These are phyloP conservation scores for Actinia equina DNA, from an alignment of 64 coral and sea anemone species.

Conservation along the genomic window DNA sequence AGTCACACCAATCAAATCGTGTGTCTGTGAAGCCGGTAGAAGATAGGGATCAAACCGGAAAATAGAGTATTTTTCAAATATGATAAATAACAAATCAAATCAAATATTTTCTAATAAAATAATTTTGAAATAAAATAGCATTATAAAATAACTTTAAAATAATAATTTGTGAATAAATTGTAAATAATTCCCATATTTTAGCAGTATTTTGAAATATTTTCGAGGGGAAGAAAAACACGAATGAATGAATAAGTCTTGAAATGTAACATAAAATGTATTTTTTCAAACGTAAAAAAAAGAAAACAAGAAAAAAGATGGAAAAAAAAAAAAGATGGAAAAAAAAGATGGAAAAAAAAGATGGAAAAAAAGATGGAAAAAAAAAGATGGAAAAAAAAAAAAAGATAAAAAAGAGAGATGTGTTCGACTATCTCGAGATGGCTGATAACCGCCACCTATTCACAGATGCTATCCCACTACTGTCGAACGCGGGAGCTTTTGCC, in stretches of 20 bases:
- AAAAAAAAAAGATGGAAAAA: background rate
- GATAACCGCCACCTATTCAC: conserved; percentile 31
- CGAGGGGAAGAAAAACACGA: background rate
- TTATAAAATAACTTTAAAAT: too few species aligned
- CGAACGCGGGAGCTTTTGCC: conserved; percentile 44
- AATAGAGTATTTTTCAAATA: background rate
- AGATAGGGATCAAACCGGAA: conserved; percentile 3
- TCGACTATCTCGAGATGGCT: conserved; percentile 29
- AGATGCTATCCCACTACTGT: conserved; percentile 49
- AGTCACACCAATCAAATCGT: background rate
- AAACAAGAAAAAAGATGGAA: background rate
- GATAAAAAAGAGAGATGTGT: conserved; percentile 26
- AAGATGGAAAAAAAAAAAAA: background rate
- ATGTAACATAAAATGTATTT: background rate
- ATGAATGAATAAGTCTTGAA: background rate
- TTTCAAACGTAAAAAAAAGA: background rate
- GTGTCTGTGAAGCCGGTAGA: background rate
- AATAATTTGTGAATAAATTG: too few species aligned
- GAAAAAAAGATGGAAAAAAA: conserved; percentile 10
- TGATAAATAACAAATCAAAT: too few species aligned
- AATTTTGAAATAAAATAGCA: too few species aligned
- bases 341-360: background rate
- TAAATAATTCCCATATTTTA: too few species aligned
- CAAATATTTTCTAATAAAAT: too few species aligned
- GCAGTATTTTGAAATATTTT: too few species aligned